Evolutionary conservation across 2,797 vertebrate species (phyloP).

Genomic region (Austrolebias charrua): DNA sequence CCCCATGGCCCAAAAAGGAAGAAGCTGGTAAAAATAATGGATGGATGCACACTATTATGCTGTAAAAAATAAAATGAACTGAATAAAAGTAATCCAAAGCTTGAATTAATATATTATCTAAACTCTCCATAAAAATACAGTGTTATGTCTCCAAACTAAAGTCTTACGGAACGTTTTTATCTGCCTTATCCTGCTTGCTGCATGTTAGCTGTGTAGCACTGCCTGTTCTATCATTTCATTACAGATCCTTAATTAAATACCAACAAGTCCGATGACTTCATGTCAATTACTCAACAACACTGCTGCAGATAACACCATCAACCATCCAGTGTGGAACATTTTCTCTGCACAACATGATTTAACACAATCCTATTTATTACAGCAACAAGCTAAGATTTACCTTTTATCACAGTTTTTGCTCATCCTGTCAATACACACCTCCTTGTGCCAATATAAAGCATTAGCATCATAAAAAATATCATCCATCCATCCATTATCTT

Average conservation of each 20-base stretch:
- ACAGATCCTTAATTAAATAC: conserved; percentile 60
- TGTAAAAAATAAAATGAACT: too few species aligned
- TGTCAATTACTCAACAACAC: conserved; percentile 62
- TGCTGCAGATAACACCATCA: conserved; percentile 56
- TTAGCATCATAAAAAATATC: too few species aligned
- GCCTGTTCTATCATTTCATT: conserved; percentile 62
- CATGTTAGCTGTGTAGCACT: conserved; percentile 43
- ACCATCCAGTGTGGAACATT: conserved; percentile 53
- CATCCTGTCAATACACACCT: conserved; percentile 21
- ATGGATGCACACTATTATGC: too few species aligned
- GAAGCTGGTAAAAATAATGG: too few species aligned
- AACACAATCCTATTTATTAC: conserved; percentile 26
- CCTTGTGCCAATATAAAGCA: background rate
- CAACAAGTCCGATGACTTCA: conserved; percentile 56
- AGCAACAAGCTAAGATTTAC: background rate
- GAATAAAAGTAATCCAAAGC: too few species aligned
- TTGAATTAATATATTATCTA: background rate
- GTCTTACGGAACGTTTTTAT: conserved; percentile 7
- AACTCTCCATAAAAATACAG: background rate
- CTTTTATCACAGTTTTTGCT: conserved; percentile 2
- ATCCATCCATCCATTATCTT: too few species aligned
- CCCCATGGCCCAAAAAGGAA: too few species aligned
- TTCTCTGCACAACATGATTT: conserved; percentile 6
- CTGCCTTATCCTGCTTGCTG: conserved; percentile 44
- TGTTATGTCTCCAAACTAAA: conserved; percentile 8